A percentile compares a stretch with the other conserved stretches of the same genome.
Evolutionary conservation across 1,140 invertebrate genomes (phyloP).

Genomic region (Antheraea pernyi): DNA sequence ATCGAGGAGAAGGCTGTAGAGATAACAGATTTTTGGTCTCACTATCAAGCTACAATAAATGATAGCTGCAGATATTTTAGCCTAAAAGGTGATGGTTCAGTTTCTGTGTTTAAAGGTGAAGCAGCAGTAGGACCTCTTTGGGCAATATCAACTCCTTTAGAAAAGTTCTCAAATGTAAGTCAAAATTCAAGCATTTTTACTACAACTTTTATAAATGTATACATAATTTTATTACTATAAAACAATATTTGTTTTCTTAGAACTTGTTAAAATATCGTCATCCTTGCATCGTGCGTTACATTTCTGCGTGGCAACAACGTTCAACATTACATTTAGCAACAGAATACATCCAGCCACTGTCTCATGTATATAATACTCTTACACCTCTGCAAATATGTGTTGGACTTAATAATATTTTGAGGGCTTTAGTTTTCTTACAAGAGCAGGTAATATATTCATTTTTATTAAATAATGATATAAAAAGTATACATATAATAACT

Average conservation of each 20-base stretch:
- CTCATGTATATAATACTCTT: conserved; percentile 82
- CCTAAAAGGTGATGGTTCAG: conserved; percentile 80
- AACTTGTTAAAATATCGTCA: conserved; percentile 90
- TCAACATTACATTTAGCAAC: conserved; percentile 87
- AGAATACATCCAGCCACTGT: conserved; percentile 86
- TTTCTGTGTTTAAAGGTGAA: conserved; percentile 86
- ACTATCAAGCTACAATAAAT: conserved; percentile 84
- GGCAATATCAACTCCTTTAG: conserved; percentile 83
- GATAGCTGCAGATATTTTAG: conserved; percentile 77
- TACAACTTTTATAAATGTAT: neutral
- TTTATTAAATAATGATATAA: neutral
- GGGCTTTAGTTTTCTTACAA: conserved; percentile 89
- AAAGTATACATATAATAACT: neutral
- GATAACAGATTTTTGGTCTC: conserved; percentile 88
- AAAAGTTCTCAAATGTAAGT: conserved; percentile 86
- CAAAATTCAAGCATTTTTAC: neutral
- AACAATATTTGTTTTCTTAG: conserved; percentile 77
- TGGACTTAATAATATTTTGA: conserved; percentile 87
- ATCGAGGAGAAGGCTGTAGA: conserved; percentile 87
- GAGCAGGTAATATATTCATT: conserved; percentile 78
- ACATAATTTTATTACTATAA: neutral
- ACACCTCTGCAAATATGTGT: conserved; percentile 88
- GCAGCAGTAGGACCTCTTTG: conserved; percentile 82
- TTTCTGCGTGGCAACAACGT: conserved; percentile 88
- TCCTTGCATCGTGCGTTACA: conserved; percentile 89